Evolutionary conservation across 35 echinoderm and acorn worm genomes (phyloP), one percentile per base, ranked within the genome.

Genomic region (Lytechinus pictus): DNA sequence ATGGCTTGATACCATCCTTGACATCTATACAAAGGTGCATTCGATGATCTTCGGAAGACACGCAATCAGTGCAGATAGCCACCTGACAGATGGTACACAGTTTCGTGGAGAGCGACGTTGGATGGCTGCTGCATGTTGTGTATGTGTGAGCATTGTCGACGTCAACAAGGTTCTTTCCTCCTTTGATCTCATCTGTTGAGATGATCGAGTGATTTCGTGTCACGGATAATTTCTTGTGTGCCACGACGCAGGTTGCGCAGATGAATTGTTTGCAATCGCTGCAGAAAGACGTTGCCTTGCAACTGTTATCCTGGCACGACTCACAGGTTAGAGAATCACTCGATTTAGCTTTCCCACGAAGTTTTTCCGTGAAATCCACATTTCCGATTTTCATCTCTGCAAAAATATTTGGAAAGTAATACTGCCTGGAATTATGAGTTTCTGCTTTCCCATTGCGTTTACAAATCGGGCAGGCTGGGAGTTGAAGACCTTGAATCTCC

Each of bases 11-110:
- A 57, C 92, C 92, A 13, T 93, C 92, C 92, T 54, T 55, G 4
- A 93, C 53, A 27, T 93, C 92, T 27, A 93, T n/a, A 27, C 10
- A 93, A 27, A 54, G 54, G 55, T 93, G 92, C 92, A 93, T 54
- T 10, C 55, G 92, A 57, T 93, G 92, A 9, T 54, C 55, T 19
- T 93, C 92, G 9, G 92, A 93, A 6, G 92, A 54, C 8, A 54
- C 54, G 92, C 92, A 93, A 27, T 93, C 53, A 9, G 92, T 55
- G n/a, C 92, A 93, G 92, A 93, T 93, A 57, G 92, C 92, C n/a
- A 54, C 53, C 92, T 93, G 92, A 54, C 92, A 93, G 12, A 93
- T 93, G 12, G 92, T 93, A 9, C 92, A 93, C 4, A 93, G 54
- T 53, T 55, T 93, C 10, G 92, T 55, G 52, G 54, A 53, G 9